phyloP scores from a whole-genome alignment of 2,888 invertebrate genomes.

The Erebia epiphron region DNA sequence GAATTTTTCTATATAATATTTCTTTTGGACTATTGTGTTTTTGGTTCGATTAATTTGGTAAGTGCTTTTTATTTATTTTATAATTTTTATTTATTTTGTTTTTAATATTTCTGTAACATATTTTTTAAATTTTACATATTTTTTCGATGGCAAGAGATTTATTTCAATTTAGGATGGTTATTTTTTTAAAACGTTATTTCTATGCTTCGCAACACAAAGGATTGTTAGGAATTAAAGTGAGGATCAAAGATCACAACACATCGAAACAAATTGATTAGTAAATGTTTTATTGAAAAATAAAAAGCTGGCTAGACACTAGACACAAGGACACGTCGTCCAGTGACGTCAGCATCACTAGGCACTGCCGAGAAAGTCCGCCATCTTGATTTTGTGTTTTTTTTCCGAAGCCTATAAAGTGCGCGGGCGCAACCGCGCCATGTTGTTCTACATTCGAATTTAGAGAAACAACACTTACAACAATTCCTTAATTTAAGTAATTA shows the following conservation, averaged over 20 bases:
- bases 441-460: slow-evolving; percentile 56
- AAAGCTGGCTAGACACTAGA: slow-evolving; percentile 60
- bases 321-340: slow-evolving; percentile 76
- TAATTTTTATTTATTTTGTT: slow-evolving; percentile 38
- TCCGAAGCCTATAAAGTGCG: slow-evolving; percentile 77
- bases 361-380: slow-evolving; percentile 81
- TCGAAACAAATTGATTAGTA: slow-evolving; percentile 37
- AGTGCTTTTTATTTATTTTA: slow-evolving; percentile 59
- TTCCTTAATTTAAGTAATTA: neutral
- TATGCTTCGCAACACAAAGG: slow-evolving; percentile 27
- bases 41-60: slow-evolving; percentile 66
- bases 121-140: neutral
- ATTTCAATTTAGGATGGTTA: no score
- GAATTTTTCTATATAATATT: slow-evolving; percentile 53
- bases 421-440: slow-evolving; percentile 64
- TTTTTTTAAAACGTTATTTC: neutral
- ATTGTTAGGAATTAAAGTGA: slow-evolving; percentile 38
- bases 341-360: slow-evolving; percentile 79
- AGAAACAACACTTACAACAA: no score
- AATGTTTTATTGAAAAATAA: slow-evolving; percentile 49
- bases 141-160: neutral
- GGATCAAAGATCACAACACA: slow-evolving; percentile 33
- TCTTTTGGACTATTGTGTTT: slow-evolving; percentile 68
- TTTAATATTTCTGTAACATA: slow-evolving; percentile 25
- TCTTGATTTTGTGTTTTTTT: slow-evolving; percentile 76